Evolutionary conservation across 2,888 invertebrate genomes (phyloP).

Genomic region (Emmelina monodactyla): DNA sequence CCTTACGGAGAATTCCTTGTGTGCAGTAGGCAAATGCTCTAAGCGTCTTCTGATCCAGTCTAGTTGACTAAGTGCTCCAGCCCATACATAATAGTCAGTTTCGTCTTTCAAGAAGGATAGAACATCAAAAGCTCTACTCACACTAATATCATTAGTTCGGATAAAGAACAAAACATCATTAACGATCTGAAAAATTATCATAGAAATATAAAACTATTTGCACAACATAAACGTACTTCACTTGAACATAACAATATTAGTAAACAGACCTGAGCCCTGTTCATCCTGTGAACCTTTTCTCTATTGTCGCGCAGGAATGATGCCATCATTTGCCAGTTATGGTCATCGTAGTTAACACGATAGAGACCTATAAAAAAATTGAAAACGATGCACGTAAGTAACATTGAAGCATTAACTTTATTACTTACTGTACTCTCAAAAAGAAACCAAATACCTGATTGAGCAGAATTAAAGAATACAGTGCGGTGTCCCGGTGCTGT

Average conservation of each 20-base stretch:
- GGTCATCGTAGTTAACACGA: constrained; percentile 71
- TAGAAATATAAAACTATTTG: neutral
- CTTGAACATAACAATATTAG: neutral
- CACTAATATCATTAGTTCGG: constrained; percentile 62
- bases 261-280: constrained; percentile 72
- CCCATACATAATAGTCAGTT: constrained; percentile 81
- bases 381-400: neutral
- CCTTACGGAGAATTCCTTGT: constrained; percentile 31
- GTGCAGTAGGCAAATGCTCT: constrained; percentile 35
- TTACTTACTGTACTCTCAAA: no score
- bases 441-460: constrained; percentile 46
- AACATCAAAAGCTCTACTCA: constrained; percentile 67
- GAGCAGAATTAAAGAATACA: constrained; percentile 64
- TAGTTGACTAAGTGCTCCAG: constrained; percentile 64
- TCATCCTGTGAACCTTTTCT: constrained; percentile 68
- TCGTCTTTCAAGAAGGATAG: constrained; percentile 73
- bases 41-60: constrained; percentile 51
- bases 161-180: constrained; percentile 80
- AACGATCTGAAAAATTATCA: constrained; percentile 52
- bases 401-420: neutral
- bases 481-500: constrained; percentile 44
- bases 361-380: constrained; percentile 60
- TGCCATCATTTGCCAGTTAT: constrained; percentile 63
- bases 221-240: neutral
- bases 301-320: constrained; percentile 43